Evolutionary conservation across 1,140 invertebrate genomes (phyloP).

Genomic region (Brachystomella parvula): DNA sequence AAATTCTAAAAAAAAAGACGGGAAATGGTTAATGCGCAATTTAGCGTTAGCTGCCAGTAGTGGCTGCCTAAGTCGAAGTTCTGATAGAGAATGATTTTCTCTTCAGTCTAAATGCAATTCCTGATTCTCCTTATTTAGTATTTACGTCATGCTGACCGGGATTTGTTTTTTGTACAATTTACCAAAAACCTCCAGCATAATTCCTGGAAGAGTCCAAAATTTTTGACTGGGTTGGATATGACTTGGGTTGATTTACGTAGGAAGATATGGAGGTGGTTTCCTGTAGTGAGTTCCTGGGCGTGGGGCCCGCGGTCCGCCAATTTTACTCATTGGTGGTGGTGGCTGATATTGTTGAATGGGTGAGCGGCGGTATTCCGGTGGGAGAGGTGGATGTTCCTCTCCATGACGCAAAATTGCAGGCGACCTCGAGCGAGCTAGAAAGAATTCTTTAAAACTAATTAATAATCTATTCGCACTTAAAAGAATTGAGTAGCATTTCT

Average conservation of each 20-base stretch:
- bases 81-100: too few species aligned
- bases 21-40: too few species aligned
- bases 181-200: too few species aligned
- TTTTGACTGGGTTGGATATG: too few species aligned
- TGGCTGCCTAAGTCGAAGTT: too few species aligned
- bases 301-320: not conserved
- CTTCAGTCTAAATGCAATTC: too few species aligned
- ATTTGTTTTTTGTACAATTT: too few species aligned
- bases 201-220: too few species aligned
- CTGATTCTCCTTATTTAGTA: too few species aligned
- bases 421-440: conserved; percentile 60
- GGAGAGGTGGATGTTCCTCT: conserved; percentile 82
- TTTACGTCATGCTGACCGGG: too few species aligned
- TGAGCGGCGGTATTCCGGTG: conserved; percentile 60
- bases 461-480: not conserved
- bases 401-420: conserved; percentile 61
- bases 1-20: too few species aligned
- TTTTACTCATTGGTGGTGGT: not conserved
- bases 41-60: too few species aligned
- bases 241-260: not conserved
- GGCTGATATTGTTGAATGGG: not conserved
- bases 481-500: not conserved
- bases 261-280: not conserved
- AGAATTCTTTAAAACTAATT: not conserved
- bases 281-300: not conserved